Base-by-base conservation (phyloP, 2,113 vertebrate genomes). In the Takifugu flavidus region DNA sequence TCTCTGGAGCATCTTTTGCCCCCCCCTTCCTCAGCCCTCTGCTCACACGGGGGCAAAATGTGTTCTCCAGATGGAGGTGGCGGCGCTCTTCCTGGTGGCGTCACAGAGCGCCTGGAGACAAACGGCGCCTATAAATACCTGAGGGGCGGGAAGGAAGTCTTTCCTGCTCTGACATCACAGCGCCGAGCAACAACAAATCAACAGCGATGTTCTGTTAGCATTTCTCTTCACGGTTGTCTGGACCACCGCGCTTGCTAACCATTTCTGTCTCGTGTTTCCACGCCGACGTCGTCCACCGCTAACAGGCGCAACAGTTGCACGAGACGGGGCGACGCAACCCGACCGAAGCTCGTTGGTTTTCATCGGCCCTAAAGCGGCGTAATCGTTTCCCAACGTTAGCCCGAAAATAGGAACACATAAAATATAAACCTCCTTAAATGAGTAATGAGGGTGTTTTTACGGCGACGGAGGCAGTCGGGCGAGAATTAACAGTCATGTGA, bases 91-190 rank as follows among this genome's bases (percentile, higher is more conserved):
- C 72, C 84, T 86, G 79, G 72, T 68, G 77, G 55, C 54, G 78
- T 86, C 77, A 86, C 27, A 79, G 53, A 78, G 59, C 62, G 63
- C 53, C 74, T 55, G 47, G 69, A 76, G 82, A 84, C 75, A 80
- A 84, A 86, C 49, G 28, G 53, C 5, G 44, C 75, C 79, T 82
- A 87, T 83, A 90, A 89, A 90, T 87, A 87, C 77, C 77, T 74
- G 69, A 53, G 77, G 67, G 20, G 51, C 59, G 76, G 84, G 86
- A 87, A 89, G 89, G 87, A 91, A 88, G 79, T 62, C 60, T 74
- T 86, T 88, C 84, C 87, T 86, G 71, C n/a, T 47, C 75, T 75
- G 55, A 67, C 74, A 62, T 70, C 64, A 78, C 14, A 47, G 47
- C 10, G 51, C 11, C 74, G 56, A 77, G 83, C 62, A 78, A 82